Base-by-base conservation (phyloP, 2,888 invertebrate species). In the Cerceris ruficornis region DNA sequence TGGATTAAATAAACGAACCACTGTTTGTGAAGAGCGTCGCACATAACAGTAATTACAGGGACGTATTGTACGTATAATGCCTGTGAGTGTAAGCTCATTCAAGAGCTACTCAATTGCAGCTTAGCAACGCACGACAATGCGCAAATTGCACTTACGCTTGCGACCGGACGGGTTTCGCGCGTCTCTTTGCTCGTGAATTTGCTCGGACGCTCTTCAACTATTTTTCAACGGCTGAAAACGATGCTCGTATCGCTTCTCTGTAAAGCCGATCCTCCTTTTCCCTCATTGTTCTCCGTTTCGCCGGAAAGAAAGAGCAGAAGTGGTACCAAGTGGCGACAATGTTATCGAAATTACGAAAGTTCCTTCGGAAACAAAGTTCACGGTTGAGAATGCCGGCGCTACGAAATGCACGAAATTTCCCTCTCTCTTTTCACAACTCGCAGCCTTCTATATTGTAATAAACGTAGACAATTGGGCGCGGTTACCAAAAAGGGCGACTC, bases 31-130 rank as follows among this genome's bases (percentile, higher is more conserved):
- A 13, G 49, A 60, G 67, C 43, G 50, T 69, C 41, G 60, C 58
- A 13, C 14, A 57, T 57, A 78, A 57, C 69, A 58, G 57, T 70
- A 65, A 80, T 79, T 75, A 68, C 68, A 42, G n/a, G 17, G 52
- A 68, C 54, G 54, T 59, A 68, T 75, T 75, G 61, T 61, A 68
- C 61, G 60, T 49, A 70, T 75, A 70, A 79, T 69, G 68, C 49
- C 52, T 50, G n/a, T 8, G 65, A 70, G 67, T 54, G 69, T 74
- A 79, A 79, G 75, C 79, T 68, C 70, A 58, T 68, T 65, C 54
- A 75, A 75, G 80, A 42, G 67, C 57, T 46, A 67, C 75, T 80
- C 80, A 70, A 75, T 75, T 49, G 60, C 41, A 71, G 60, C 67
- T 68, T 49, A 68, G 75, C 54, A 70, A 74, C 62, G 66, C n/a